These are phyloP conservation scores for Chesias legatella DNA, from an alignment of 2,888 invertebrate species.

Conservation along the genomic window DNA sequence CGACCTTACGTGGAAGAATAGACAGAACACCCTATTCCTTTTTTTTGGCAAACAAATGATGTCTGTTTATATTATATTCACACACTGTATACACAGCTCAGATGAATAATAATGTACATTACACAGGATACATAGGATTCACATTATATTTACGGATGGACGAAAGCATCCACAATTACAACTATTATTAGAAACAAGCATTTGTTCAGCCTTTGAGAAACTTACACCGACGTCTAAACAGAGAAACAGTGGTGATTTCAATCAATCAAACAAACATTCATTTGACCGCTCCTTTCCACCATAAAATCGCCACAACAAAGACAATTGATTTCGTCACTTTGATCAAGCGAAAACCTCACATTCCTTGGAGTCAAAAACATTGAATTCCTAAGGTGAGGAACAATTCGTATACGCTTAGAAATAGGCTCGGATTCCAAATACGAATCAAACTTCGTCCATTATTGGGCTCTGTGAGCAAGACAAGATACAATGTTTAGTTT, in stretches of 20 bases:
- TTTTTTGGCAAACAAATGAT: too few relatives aligned
- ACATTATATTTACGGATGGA: too few relatives aligned
- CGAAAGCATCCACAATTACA: too few relatives aligned
- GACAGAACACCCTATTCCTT: too few relatives aligned
- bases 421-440: constrained; percentile 36
- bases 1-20: too few relatives aligned
- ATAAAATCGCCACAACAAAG: constrained; percentile 22
- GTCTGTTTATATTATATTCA: too few relatives aligned
- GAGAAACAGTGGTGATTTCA: background rate
- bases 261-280: constrained; percentile 21
- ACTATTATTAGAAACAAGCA: too few relatives aligned
- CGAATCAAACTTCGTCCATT: constrained; percentile 49
- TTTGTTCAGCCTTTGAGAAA: background rate
- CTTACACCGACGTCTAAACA: background rate
- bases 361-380: constrained; percentile 20
- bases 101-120: too few relatives aligned
- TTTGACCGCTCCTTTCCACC: constrained; percentile 5
- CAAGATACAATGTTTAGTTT: constrained; percentile 1
- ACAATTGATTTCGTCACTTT: constrained; percentile 30
- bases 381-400: constrained; percentile 27
- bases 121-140: too few relatives aligned
- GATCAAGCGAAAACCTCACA: constrained; percentile 23
- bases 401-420: constrained; percentile 31
- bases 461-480: constrained; percentile 40
- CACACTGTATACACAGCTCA: too few relatives aligned